These are phyloP conservation scores for Dascillus cervinus DNA, from an alignment of 2,888 invertebrate species.

Conservation along the genomic window DNA sequence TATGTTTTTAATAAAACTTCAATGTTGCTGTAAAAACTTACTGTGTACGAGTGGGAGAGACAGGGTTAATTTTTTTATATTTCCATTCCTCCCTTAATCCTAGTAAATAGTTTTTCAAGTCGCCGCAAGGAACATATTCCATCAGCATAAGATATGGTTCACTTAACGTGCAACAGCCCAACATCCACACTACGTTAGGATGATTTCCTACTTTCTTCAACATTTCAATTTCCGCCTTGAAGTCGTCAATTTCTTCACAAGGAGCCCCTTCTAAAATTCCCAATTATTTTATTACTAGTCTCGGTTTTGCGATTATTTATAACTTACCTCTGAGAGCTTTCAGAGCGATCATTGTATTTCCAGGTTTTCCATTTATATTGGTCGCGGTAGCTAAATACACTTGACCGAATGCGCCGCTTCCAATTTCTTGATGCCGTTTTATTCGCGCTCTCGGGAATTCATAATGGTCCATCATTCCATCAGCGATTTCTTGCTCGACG, in stretches of 20 bases:
- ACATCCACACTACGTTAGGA: slow-evolving; percentile 63
- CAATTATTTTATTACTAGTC: neutral
- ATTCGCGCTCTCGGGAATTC: slow-evolving; percentile 39
- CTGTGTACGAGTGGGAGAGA: too few species aligned
- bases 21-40: too few species aligned
- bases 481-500: slow-evolving; percentile 18
- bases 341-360: slow-evolving; percentile 58
- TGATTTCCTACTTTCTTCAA: slow-evolving; percentile 71
- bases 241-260: slow-evolving; percentile 57
- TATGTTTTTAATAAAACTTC: too few species aligned
- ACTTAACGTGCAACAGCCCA: slow-evolving; percentile 66
- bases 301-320: neutral
- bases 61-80: slow-evolving; percentile 6
- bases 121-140: slow-evolving; percentile 73
- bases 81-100: slow-evolving; percentile 40
- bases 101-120: slow-evolving; percentile 57
- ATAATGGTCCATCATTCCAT: slow-evolving; percentile 24
- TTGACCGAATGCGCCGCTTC: slow-evolving; percentile 69
- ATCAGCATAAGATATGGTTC: slow-evolving; percentile 67
- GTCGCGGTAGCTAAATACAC: slow-evolving; percentile 61
- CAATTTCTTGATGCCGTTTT: slow-evolving; percentile 51
- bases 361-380: slow-evolving; percentile 43
- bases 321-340: slow-evolving; percentile 61
- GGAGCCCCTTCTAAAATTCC: slow-evolving; percentile 45
- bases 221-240: slow-evolving; percentile 69